phyloP scores from a whole-genome alignment of 2,797 vertebrate genomes.

The Molossus molossus region DNA sequence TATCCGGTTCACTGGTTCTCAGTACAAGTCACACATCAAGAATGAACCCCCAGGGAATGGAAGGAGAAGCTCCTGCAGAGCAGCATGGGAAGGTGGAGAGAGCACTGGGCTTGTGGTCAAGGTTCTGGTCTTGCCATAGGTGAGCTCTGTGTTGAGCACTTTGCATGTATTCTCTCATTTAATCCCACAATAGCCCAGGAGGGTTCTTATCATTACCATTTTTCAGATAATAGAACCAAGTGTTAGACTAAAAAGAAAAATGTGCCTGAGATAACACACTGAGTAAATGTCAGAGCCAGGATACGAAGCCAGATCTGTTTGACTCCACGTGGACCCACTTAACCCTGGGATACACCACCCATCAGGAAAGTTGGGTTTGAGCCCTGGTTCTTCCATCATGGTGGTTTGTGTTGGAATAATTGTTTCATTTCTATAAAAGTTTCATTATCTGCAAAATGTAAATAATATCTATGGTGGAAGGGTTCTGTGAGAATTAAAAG shows the following conservation, averaged over 20 bases:
- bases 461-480: not conserved
- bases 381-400: not conserved
- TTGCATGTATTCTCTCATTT: not conserved
- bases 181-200: not conserved
- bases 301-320: not conserved
- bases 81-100: not conserved
- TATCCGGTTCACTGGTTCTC: not conserved
- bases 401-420: not conserved
- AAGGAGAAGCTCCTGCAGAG: not conserved
- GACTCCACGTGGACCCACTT: not conserved
- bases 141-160: not conserved
- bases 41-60: not conserved
- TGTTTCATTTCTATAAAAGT: not conserved
- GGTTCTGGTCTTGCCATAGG: not conserved
- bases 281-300: not conserved
- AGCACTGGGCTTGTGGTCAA: not conserved
- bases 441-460: not conserved
- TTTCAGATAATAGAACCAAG: constrained; percentile 33
- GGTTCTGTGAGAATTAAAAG: constrained; percentile 14
- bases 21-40: not conserved
- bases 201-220: not conserved
- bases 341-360: not conserved
- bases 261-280: not conserved
- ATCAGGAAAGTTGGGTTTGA: not conserved
- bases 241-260: not conserved